Evolutionary conservation across 92 coral and sea anemone genomes (phyloP).

Genomic region (Porites divaricata): DNA sequence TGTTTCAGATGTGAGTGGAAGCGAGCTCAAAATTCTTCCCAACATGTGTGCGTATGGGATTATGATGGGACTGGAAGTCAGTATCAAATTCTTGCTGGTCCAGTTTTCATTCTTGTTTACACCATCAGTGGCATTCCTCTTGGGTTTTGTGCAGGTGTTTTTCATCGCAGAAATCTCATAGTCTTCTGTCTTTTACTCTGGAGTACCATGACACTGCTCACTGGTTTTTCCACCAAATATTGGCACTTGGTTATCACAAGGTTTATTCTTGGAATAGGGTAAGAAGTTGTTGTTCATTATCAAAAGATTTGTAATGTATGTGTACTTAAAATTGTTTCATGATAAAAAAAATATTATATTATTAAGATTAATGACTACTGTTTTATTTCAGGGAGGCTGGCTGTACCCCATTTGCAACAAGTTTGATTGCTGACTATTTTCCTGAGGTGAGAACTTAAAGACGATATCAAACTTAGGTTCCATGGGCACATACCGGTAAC

Average conservation of each 20-base stretch:
- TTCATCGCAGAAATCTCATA: constrained; percentile 82
- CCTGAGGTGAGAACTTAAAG: constrained; percentile 63
- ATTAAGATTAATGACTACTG: background rate
- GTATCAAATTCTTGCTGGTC: constrained; percentile 96
- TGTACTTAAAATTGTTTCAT: no score
- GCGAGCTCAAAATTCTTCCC: constrained; percentile 28
- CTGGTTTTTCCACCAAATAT: constrained; percentile 93
- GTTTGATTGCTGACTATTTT: constrained; percentile 97
- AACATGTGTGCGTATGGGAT: constrained; percentile 84
- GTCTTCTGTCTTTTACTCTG: constrained; percentile 87
- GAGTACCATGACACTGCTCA: constrained; percentile 92
- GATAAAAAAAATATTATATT: no score
- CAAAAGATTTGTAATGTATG: no score
- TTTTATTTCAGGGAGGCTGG: constrained; percentile 87
- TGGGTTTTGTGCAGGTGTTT: constrained; percentile 87
- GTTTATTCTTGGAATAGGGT: constrained; percentile 96
- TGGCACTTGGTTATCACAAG: constrained; percentile 95
- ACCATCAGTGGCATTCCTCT: constrained; percentile 94
- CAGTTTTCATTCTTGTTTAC: constrained; percentile 91
- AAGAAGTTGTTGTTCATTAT: constrained; percentile 10
- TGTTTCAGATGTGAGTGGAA: constrained; percentile 68
- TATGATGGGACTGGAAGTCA: constrained; percentile 95
- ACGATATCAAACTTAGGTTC: background rate
- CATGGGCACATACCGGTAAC: no score
- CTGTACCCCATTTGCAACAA: constrained; percentile 98